Evolutionary conservation across 2,888 invertebrate species (phyloP).

Genomic region (Metallyticus violacea): DNA sequence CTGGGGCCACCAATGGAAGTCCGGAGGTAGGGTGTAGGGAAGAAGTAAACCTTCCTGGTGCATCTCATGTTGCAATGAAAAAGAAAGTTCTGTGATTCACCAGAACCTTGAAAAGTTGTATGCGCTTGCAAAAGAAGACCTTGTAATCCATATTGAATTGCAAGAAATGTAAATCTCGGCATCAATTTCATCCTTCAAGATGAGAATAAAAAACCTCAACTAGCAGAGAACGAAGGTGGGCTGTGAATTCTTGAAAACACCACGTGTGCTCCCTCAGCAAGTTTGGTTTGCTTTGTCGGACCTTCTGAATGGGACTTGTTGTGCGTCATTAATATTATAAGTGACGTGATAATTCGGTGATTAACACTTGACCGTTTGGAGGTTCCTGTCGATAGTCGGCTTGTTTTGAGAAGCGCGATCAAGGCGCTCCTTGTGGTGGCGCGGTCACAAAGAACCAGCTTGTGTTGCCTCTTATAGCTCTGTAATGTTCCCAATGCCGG

Average conservation of each 20-base stretch:
- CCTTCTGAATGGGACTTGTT: background rate
- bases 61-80: too few species aligned
- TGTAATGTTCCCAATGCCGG: conserved; percentile 19
- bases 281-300: background rate
- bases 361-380: conserved; percentile 19
- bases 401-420: background rate
- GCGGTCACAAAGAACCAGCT: background rate
- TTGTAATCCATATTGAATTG: too few species aligned
- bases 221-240: background rate
- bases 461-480: conserved; percentile 15
- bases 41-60: too few species aligned
- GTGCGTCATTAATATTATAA: background rate
- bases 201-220: background rate
- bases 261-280: background rate
- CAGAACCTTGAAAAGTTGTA: too few species aligned
- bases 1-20: too few species aligned
- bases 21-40: too few species aligned
- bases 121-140: too few species aligned
- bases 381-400: background rate
- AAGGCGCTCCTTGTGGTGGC: background rate
- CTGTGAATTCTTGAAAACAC: background rate
- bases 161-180: background rate
- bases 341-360: conserved; percentile 25
- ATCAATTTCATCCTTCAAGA: background rate
- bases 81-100: too few species aligned